phyloP scores from a whole-genome alignment of 2,888 invertebrate species.

The Conchocele bisecta region DNA sequence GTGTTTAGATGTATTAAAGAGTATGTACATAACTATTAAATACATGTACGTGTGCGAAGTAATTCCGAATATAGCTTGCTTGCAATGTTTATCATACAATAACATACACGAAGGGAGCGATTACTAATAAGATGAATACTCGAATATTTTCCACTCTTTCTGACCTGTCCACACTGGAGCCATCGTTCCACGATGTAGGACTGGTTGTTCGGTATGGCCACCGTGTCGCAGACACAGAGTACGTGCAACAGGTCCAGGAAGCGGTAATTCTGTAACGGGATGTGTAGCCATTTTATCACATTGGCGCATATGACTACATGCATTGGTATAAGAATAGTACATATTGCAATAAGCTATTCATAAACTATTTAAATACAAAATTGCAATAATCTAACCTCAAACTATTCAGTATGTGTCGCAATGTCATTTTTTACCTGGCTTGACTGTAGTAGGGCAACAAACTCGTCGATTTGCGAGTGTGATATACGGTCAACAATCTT shows the following conservation, averaged over 20 bases:
- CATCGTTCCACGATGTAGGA: conserved; percentile 81
- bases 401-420: too few species aligned
- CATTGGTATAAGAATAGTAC: not conserved
- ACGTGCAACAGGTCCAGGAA: conserved; percentile 81
- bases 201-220: conserved; percentile 82
- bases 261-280: conserved; percentile 76
- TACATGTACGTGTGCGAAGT: too few species aligned
- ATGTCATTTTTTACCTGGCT: conserved; percentile 73
- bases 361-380: too few species aligned
- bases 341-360: too few species aligned
- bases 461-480: conserved; percentile 80
- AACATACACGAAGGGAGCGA: too few species aligned
- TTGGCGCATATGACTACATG: not conserved
- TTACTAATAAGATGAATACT: too few species aligned
- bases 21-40: too few species aligned
- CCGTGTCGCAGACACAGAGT: conserved; percentile 82
- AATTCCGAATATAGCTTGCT: too few species aligned
- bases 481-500: conserved; percentile 82
- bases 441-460: conserved; percentile 78
- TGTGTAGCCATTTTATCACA: not conserved
- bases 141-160: too few species aligned
- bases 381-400: too few species aligned
- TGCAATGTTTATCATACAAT: too few species aligned
- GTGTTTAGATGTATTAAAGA: too few species aligned
- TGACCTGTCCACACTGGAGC: conserved; percentile 80